Percentiles rank a stretch among this genome's conserved stretches.
These are phyloP conservation scores for Lobophora halterata DNA, from an alignment of 2,888 invertebrate genomes.

Conservation along the genomic window DNA sequence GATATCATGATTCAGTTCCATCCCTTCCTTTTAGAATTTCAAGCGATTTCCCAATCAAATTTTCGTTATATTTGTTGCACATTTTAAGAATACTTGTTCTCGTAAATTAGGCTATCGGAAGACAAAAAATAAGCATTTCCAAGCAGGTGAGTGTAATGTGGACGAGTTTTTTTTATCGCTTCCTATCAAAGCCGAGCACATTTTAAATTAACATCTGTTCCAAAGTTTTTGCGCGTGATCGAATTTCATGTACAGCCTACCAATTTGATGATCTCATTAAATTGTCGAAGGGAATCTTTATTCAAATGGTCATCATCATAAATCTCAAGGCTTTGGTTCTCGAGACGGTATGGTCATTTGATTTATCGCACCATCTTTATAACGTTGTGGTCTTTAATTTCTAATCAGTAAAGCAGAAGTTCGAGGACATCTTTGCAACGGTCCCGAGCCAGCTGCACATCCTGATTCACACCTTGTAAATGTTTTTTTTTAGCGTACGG, in stretches of 20 bases:
- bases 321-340: constrained; percentile 19
- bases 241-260: constrained; percentile 34
- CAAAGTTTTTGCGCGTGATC: constrained; percentile 37
- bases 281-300: constrained; percentile 36
- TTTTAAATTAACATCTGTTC: constrained; percentile 40
- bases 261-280: constrained; percentile 43
- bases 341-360: constrained; percentile 12
- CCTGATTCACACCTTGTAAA: constrained; percentile 18
- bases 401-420: constrained; percentile 10
- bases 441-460: constrained; percentile 16
- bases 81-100: constrained; percentile 11
- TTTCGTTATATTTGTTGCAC: constrained; percentile 23
- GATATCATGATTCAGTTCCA: constrained; percentile 56
- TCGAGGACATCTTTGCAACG: constrained; percentile 10
- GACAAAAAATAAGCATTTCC: constrained; percentile 24
- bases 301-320: constrained; percentile 28
- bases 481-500: constrained; percentile 12
- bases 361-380: constrained; percentile 19
- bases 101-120: constrained; percentile 25
- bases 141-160: constrained; percentile 30
- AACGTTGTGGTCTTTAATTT: constrained; percentile 12
- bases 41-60: constrained; percentile 33
- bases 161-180: constrained; percentile 30
- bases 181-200: constrained; percentile 26
- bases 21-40: constrained; percentile 57